A percentile compares a stretch with the other conserved stretches of the same genome.
Evolutionary conservation across 2,888 invertebrate species (phyloP).

Genomic region (Tenthredo mesomela): DNA sequence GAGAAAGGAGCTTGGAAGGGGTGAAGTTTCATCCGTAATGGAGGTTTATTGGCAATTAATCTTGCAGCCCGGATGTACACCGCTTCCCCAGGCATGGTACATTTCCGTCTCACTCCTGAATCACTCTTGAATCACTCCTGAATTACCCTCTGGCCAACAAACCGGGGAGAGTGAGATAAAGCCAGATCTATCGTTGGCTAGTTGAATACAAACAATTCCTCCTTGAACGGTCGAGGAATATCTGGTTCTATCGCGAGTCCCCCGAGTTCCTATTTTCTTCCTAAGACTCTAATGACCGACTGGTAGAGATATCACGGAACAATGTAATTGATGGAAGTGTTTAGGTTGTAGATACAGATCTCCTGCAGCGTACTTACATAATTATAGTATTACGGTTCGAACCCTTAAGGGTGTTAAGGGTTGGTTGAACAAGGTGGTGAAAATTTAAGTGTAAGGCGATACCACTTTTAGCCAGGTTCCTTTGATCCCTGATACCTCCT

Average conservation of each 20-base stretch:
- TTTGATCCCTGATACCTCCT: constrained; percentile 36
- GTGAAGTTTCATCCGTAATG: constrained; percentile 46
- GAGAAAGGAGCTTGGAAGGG: background rate
- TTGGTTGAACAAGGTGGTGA: constrained; percentile 27
- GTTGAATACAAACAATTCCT: constrained; percentile 64
- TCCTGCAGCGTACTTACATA: background rate
- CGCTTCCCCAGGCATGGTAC: constrained; percentile 68
- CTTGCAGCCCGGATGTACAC: constrained; percentile 66
- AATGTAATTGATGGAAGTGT: background rate
- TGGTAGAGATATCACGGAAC: background rate
- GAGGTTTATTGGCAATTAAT: constrained; percentile 71
- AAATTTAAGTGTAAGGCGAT: constrained; percentile 21
- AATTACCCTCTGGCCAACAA: constrained; percentile 58
- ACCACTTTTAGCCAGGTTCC: constrained; percentile 27
- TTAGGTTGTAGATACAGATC: background rate
- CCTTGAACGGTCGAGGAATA: background rate
- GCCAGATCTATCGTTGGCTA: constrained; percentile 62
- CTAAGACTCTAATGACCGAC: background rate
- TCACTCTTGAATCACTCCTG: constrained; percentile 34
- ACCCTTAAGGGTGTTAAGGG: constrained; percentile 30
- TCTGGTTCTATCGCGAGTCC: background rate
- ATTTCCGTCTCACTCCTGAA: constrained; percentile 65
- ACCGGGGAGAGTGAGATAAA: constrained; percentile 61
- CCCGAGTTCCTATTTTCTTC: background rate
- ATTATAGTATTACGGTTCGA: background rate